Base-by-base conservation (phyloP, 2,888 invertebrate genomes). In the Unio pictorum region DNA sequence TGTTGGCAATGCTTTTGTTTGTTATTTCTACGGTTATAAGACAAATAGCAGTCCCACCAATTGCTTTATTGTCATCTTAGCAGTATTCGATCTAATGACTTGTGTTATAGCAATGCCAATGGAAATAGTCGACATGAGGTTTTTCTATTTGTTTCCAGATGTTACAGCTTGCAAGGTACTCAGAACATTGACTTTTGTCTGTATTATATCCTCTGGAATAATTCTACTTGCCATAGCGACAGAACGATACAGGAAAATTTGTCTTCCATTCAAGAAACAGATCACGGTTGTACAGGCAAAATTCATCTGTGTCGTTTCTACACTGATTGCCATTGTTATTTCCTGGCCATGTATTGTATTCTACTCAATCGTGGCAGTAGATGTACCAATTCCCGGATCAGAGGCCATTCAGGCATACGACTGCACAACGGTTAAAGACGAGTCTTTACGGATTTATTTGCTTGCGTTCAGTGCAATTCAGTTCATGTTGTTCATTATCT, bases 201-300 rank as follows among this genome's bases (percentile, higher is more conserved):
- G 75, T 1, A 71, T 78, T 0, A 71, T 81, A 8, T 73, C 80
- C 17, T 84, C 84, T 0, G 76, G 75, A 64, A 70, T 80, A 6
- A 79, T 79, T 6, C 67, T 84, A 17, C 64, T 82, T 11, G 76
- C 78, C 28, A 84, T 84, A 28, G 83, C 83, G 26, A 65, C 82
- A 15, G 83, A 84, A 55, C 66, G 81, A 34, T 78, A 74, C 60
- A 69, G 76, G 58, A 64, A 75, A 69, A 23, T 23, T 23, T 23
- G 23, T 23, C 23, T 23, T 23, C 23, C 23, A 23, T 23, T 23
- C 23, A 23, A 23, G 23, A 23, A 23, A 23, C 23, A 23, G 23
- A 23, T 23, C 0, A 23, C 23, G 23, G 23, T 23, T 23, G 23
- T 23, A 23, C 23, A 23, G 23, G 23, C 23, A 23, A 23, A 23